Evolutionary conservation across 2,888 invertebrate genomes (phyloP), one percentile per base, ranked within the genome.

Genomic region (Thereva nobilitata): DNA sequence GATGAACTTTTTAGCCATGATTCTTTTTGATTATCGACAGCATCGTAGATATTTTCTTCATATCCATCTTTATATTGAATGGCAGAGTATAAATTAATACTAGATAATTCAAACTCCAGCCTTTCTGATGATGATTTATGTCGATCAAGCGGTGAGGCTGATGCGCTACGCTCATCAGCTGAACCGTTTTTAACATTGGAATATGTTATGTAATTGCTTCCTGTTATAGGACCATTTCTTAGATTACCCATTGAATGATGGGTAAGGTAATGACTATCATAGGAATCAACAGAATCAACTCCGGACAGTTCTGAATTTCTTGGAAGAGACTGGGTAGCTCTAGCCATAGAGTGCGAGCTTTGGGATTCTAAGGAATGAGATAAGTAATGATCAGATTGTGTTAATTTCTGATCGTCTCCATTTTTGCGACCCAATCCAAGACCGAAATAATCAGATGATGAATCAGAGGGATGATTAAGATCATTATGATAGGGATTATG

Each of bases 1-100:
- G 91, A 91, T 74, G 90, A 89, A 78, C 91, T 91, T 76, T 92
- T 89, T 71, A 90, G 88, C 90, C 91, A 90, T 12, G 80, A 76
- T 52, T 80, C 80, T 54, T 80, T 80, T 63, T 77, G 76, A 34
- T 68, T 65, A 9, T 64, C 68, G 3, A 79, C 79, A 75, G 78
- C 75, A 71, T 78, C 79, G 69, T 78, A 78, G 44, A 78, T 77
- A 52, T 77, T 79, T 68, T 78, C 75, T 57, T 82, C 74, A 9
- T 72, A 74, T 50, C 75, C 76, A 37, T 76, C 67, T 57, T 71
- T 73, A 54, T 71, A 72, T 49, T 70, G 77, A 6, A 77, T 72
- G 2, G 80, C 77, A 38, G 86, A 86, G 77, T 86, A 86, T 72
- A 85, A 83, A 80, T 85, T 84, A 71, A 80, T 79, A 76, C 85